A percentile compares a stretch with the other conserved stretches of the same genome.
Evolutionary conservation across 2,113 vertebrate species (phyloP).

Genomic region (Lutjanus erythropterus): DNA sequence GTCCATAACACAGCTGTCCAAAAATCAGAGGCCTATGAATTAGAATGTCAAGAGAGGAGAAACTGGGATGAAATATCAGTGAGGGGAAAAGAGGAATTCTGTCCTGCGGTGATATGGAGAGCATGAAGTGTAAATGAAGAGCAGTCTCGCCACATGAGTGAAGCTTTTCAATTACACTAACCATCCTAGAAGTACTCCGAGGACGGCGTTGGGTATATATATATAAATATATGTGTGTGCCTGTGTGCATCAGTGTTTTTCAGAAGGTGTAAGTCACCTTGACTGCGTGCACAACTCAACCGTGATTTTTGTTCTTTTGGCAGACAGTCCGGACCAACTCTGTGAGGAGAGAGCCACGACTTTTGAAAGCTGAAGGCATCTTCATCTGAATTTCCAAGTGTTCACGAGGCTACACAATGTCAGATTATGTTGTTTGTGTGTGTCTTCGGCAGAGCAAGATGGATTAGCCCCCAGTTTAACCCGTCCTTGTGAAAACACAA

Average conservation of each 20-base stretch:
- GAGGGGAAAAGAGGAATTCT: background rate
- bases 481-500: constrained; percentile 50
- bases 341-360: constrained; percentile 20
- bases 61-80: background rate
- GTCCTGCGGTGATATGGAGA: constrained; percentile 5
- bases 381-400: constrained; percentile 61
- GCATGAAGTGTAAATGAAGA: constrained; percentile 37
- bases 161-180: constrained; percentile 19
- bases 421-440: constrained; percentile 60
- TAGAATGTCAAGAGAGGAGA: constrained; percentile 13
- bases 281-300: constrained; percentile 27
- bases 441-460: constrained; percentile 49
- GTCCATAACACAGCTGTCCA: background rate
- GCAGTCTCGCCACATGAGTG: constrained; percentile 14
- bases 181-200: background rate
- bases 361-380: constrained; percentile 42
- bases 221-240: no score
- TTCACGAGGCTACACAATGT: constrained; percentile 44
- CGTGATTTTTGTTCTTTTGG: constrained; percentile 47
- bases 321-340: constrained; percentile 34
- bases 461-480: constrained; percentile 68
- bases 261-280: constrained; percentile 56
- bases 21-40: constrained; percentile 16
- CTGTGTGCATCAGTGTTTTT: constrained; percentile 46
- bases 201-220: no score